phyloP scores from a whole-genome alignment of 2,797 vertebrate species.

The Anolis apletophallus region DNA sequence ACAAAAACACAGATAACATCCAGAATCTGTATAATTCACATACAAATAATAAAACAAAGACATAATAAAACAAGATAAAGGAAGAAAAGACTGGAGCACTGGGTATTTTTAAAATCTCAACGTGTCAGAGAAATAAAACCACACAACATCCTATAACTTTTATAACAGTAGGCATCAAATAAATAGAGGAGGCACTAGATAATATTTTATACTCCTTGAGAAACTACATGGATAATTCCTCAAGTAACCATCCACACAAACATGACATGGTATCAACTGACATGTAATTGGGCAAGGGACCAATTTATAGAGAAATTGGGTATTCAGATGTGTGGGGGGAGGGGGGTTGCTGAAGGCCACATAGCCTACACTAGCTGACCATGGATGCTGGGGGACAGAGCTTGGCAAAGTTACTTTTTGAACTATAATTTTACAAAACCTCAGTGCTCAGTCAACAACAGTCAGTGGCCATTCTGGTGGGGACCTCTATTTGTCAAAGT shows the following conservation, averaged over 20 bases:
- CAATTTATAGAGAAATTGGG: background rate
- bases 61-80: background rate
- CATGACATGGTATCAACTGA: too few relatives aligned
- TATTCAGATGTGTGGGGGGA: background rate
- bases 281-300: background rate
- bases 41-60: background rate
- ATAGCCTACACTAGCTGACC: background rate
- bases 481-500: too few relatives aligned
- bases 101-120: too few relatives aligned
- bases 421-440: too few relatives aligned
- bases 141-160: too few relatives aligned
- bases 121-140: background rate
- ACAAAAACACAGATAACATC: constrained; percentile 1
- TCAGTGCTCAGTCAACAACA: too few relatives aligned
- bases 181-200: background rate
- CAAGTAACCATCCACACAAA: background rate
- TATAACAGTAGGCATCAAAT: background rate
- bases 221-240: too few relatives aligned
- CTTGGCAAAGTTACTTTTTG: too few relatives aligned
- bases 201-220: background rate
- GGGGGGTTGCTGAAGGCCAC: background rate
- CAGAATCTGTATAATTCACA: background rate
- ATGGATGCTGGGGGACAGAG: background rate
- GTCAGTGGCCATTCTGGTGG: too few relatives aligned
- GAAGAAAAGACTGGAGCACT: too few relatives aligned